Base-by-base conservation (phyloP, 2,888 invertebrate genomes). In the Trichacis sp. region DNA sequence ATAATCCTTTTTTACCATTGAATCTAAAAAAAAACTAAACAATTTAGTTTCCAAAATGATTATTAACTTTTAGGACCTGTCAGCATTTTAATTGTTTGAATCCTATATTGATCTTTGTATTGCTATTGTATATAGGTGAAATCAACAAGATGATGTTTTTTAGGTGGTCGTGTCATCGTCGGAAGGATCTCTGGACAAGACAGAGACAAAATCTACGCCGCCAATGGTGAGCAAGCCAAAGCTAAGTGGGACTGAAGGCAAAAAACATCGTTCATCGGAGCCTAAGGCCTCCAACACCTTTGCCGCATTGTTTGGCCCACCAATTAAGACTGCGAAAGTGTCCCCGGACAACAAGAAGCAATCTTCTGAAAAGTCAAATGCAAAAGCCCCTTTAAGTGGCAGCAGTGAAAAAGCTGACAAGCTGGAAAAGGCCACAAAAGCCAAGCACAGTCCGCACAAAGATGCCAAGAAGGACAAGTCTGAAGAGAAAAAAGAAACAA, bases 301-400 rank as follows among this genome's bases (percentile, higher is more conserved):
- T 84, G 91, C 91, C 48, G 92, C 91, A 74, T 85, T 96, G 42
- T 96, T 96, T 86, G 95, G 95, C 0, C 87, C 92, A 17, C 94
- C 95, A 0, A 91, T 95, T 72, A 94, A 93, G 80, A 90, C 90
- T 33, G 86, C 89, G 1, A 93, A 92, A 85, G 86, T 89, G 29
- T 90, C 90, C 5, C 89, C 91, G 11, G 92, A 91, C 67, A 87
- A 88, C 20, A 90, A 89, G 73, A 91, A 89, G 79, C 50, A 69
- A 6, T 78, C 80, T 52, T 56, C 67, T 0, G 82, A 83, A 0
- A 83, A 82, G 66, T 85, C 85, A 29, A 84, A 79, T 54, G 73
- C 77, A 38, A 79, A 81, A 45, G 78, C 83, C 46, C 72, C 81
- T 63, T n/a, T n/a, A n/a, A 72, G 82, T 33, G 75, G 86, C 11